Percentiles rank a stretch among this genome's conserved stretches.
Evolutionary conservation across 1,140 invertebrate genomes (phyloP).

Genomic region (Propsilocerus akamusi): DNA sequence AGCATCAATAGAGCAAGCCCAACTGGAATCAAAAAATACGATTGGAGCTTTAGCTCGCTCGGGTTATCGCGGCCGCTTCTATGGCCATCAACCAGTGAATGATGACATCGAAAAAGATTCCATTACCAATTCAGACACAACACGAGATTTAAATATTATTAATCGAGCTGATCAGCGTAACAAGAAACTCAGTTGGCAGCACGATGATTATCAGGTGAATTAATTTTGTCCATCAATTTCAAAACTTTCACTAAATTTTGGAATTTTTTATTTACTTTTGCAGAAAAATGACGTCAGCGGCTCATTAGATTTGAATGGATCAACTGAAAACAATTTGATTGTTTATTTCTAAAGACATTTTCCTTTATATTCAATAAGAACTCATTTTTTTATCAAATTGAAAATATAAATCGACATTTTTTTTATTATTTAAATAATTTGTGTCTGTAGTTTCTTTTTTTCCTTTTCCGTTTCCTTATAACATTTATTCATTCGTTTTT

Average conservation of each 20-base stretch:
- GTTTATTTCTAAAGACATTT: neutral
- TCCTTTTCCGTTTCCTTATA: too few species aligned
- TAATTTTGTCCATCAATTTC: neutral
- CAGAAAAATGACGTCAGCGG: neutral
- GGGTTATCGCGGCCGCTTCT: neutral
- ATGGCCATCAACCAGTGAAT: neutral
- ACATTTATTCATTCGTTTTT: too few species aligned
- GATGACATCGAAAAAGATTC: neutral
- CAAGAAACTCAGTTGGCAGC: neutral
- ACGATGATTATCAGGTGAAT: neutral
- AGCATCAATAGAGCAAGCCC: neutral
- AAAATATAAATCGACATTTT: too few species aligned
- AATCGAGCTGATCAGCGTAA: neutral
- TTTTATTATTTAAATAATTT: too few species aligned
- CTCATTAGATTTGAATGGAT: neutral
- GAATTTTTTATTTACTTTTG: neutral
- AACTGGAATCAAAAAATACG: neutral
- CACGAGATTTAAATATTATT: neutral
- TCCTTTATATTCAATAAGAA: too few species aligned
- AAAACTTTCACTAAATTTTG: neutral
- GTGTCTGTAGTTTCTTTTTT: too few species aligned
- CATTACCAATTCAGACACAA: neutral
- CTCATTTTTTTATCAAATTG: too few species aligned
- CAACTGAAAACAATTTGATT: neutral
- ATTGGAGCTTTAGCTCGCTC: neutral